These are phyloP conservation scores for Cydia pomonella DNA, from an alignment of 1,140 invertebrate genomes.

Conservation along the genomic window DNA sequence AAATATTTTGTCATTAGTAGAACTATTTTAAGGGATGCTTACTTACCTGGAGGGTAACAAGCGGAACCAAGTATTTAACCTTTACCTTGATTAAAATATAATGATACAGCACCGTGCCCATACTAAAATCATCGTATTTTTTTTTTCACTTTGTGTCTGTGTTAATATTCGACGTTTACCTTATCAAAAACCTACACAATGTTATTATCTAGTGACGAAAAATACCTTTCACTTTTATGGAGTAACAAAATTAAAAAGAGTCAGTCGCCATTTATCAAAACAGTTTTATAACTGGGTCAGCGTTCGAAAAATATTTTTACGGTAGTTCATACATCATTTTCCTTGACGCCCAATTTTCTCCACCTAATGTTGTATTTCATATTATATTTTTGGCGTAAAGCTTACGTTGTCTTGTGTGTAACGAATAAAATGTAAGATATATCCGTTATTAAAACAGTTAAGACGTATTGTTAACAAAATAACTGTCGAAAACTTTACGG, in stretches of 20 bases:
- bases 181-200: not conserved
- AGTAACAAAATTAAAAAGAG: constrained; percentile 35
- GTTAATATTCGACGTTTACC: not conserved
- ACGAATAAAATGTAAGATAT: not conserved
- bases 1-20: too few species aligned
- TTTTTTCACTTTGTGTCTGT: not conserved
- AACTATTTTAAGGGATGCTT: too few species aligned
- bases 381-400: constrained; percentile 55
- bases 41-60: too few species aligned
- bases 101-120: too few species aligned
- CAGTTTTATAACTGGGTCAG: constrained; percentile 55
- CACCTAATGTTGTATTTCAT: constrained; percentile 62
- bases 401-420: constrained; percentile 28
- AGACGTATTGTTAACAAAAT: not conserved
- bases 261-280: constrained; percentile 51
- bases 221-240: not conserved
- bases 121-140: not conserved
- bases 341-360: constrained; percentile 65
- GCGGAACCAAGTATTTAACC: too few species aligned
- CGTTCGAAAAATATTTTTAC: constrained; percentile 49
- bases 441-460: not conserved
- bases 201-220: not conserved
- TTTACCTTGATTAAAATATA: too few species aligned
- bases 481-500: not conserved
- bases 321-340: constrained; percentile 64